Conservation (phyloP, 2,113 vertebrate genomes). For the Oryzias javanicus region DNA sequence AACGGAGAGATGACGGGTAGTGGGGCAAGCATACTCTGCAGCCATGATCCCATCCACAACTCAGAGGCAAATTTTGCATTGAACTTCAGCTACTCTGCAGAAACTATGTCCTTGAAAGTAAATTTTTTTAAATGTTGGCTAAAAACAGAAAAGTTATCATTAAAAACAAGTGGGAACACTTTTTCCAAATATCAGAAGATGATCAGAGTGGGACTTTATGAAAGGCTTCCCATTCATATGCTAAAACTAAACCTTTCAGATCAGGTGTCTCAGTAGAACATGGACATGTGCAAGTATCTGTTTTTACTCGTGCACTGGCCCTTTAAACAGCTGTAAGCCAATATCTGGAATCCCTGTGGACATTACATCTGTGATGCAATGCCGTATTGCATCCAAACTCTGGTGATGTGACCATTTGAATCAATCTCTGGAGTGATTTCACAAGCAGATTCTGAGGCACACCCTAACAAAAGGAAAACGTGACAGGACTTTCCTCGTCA, state of each 20-base stretch:
- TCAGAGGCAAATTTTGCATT: too few species aligned
- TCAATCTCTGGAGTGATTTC: slow-evolving; percentile 55
- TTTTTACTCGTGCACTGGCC: slow-evolving; percentile 9
- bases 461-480: slow-evolving; percentile 27
- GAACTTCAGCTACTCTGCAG: too few species aligned
- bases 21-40: too few species aligned
- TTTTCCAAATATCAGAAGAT: too few species aligned
- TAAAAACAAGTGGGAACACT: too few species aligned
- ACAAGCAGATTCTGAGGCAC: slow-evolving; percentile 41
- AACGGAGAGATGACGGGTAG: too few species aligned
- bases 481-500: slow-evolving; percentile 2
- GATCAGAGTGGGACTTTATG: too few species aligned
- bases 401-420: slow-evolving; percentile 49
- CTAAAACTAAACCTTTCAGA: background rate
- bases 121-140: too few species aligned
- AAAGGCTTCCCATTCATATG: too few species aligned
- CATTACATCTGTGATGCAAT: slow-evolving; percentile 40
- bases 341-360: slow-evolving; percentile 23
- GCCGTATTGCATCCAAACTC: slow-evolving; percentile 28
- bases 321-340: slow-evolving; percentile 26
- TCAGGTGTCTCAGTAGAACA: background rate
- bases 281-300: slow-evolving; percentile 1
- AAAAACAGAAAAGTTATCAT: too few species aligned
- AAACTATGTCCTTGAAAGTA: too few species aligned
- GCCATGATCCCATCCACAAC: too few species aligned